Percentiles rank a stretch among this genome's conserved stretches.
Conservation (phyloP, 2,888 invertebrate genomes). For the Drosophila eohydei region DNA sequence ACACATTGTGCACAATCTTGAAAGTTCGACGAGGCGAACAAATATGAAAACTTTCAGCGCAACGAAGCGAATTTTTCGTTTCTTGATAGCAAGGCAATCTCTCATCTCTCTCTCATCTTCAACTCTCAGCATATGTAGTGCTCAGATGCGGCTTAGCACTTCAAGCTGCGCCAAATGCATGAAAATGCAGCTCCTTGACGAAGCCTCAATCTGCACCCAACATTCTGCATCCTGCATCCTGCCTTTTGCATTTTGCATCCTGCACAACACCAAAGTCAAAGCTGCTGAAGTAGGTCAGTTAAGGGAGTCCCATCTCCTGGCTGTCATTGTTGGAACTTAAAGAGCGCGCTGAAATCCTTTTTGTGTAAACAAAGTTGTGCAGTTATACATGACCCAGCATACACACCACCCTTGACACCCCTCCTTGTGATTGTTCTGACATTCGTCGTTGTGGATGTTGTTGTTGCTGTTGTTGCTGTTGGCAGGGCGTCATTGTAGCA, state of each 20-base stretch:
- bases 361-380: conserved; percentile 74
- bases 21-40: conserved; percentile 74
- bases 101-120: conserved; percentile 42
- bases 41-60: conserved; percentile 76
- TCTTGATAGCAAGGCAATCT: conserved; percentile 67
- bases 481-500: conserved; percentile 62
- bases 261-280: conserved; percentile 53
- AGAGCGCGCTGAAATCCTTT: conserved; percentile 73
- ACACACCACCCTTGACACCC: not conserved
- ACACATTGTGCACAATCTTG: conserved; percentile 38
- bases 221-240: conserved; percentile 35
- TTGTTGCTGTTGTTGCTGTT: conserved; percentile 27
- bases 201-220: conserved; percentile 49
- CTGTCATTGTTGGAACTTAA: conserved; percentile 66
- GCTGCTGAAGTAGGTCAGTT: conserved; percentile 74
- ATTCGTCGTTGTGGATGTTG: conserved; percentile 27
- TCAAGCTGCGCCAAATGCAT: conserved; percentile 75
- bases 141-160: conserved; percentile 69
- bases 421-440: conserved; percentile 23
- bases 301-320: conserved; percentile 39
- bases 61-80: conserved; percentile 63
- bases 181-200: conserved; percentile 77
- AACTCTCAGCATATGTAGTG: conserved; percentile 43
- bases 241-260: conserved; percentile 33
- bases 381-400: conserved; percentile 24